Evolutionary conservation across 2,888 invertebrate species (phyloP).

Genomic region (Lamproptera curius): DNA sequence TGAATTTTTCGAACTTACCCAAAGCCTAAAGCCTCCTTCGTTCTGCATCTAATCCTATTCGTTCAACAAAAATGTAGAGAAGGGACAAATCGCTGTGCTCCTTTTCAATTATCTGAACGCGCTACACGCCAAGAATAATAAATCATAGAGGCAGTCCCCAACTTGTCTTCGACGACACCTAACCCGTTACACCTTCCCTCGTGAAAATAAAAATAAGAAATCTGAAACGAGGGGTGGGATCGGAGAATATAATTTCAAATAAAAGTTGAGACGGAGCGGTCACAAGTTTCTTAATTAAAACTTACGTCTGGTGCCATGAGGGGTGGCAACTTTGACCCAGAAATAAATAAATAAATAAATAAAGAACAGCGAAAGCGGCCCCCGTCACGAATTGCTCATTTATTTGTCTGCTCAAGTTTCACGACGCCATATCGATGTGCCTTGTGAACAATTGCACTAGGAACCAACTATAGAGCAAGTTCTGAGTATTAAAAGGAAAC

Average conservation of each 20-base stretch:
- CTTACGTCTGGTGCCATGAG: slow-evolving; percentile 71
- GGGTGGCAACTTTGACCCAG: slow-evolving; percentile 71
- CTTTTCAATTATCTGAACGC: slow-evolving; percentile 52
- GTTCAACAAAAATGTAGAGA: slow-evolving; percentile 17
- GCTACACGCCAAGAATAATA: slow-evolving; percentile 53
- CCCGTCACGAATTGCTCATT: slow-evolving; percentile 71
- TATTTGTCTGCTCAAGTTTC: slow-evolving; percentile 71
- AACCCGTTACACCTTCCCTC: slow-evolving; percentile 57
- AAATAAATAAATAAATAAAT: slow-evolving; percentile 75
- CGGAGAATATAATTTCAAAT: slow-evolving; percentile 76
- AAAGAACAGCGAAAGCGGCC: slow-evolving; percentile 40
- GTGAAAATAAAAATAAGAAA: slow-evolving; percentile 56
- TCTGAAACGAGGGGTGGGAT: slow-evolving; percentile 49
- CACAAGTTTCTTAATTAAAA: slow-evolving; percentile 80
- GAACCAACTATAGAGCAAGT: too few relatives aligned
- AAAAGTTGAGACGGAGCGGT: slow-evolving; percentile 71
- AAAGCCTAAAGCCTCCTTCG: too few relatives aligned
- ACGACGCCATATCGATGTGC: slow-evolving; percentile 63
- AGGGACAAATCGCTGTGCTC: slow-evolving; percentile 35
- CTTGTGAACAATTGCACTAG: slow-evolving; percentile 41
- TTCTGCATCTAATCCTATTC: too few relatives aligned
- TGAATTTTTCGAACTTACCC: too few relatives aligned
- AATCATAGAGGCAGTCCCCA: slow-evolving; percentile 63
- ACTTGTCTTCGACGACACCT: slow-evolving; percentile 54
- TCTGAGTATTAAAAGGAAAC: too few relatives aligned